A percentile compares a stretch with the other conserved stretches of the same genome.
phyloP scores from a whole-genome alignment of 2,113 vertebrate species.

The Lepus americanus region DNA sequence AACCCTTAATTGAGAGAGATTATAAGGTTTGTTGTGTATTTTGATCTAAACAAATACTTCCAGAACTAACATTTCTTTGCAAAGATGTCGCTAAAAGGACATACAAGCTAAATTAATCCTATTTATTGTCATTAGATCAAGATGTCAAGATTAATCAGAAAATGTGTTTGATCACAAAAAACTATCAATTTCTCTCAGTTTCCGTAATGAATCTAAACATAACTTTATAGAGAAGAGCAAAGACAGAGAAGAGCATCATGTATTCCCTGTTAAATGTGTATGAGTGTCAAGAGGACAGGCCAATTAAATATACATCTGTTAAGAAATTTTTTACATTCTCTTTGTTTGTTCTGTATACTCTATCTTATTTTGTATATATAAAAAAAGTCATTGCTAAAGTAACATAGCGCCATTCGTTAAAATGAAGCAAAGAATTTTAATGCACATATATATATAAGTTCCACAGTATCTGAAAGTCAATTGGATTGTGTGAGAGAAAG shows the following conservation, averaged over 20 bases:
- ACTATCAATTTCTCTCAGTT: slow-evolving; percentile 3
- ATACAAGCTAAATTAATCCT: slow-evolving; percentile 62
- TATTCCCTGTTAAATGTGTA: neutral
- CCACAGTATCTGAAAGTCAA: neutral
- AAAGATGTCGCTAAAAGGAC: neutral
- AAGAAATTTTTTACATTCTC: neutral
- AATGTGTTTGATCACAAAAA: slow-evolving; percentile 71
- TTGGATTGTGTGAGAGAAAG: neutral
- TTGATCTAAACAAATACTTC: slow-evolving; percentile 38
- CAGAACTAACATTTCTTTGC: neutral
- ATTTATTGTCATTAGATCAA: slow-evolving; percentile 62
- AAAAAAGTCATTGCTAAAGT: slow-evolving; percentile 37
- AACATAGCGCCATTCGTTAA: neutral
- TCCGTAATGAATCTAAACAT: slow-evolving; percentile 64
- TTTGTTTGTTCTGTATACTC: neutral
- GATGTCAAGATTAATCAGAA: slow-evolving; percentile 67
- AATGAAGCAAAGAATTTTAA: neutral
- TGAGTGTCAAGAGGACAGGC: neutral
- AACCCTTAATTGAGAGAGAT: neutral
- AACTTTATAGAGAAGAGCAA: slow-evolving; percentile 31
- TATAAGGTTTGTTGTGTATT: neutral
- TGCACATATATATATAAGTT: neutral
- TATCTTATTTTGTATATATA: slow-evolving; percentile 41
- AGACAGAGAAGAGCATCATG: neutral
- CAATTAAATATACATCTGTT: slow-evolving; percentile 29